Evolutionary conservation across 2,888 invertebrate genomes (phyloP).

Genomic region (Busseola fusca): DNA sequence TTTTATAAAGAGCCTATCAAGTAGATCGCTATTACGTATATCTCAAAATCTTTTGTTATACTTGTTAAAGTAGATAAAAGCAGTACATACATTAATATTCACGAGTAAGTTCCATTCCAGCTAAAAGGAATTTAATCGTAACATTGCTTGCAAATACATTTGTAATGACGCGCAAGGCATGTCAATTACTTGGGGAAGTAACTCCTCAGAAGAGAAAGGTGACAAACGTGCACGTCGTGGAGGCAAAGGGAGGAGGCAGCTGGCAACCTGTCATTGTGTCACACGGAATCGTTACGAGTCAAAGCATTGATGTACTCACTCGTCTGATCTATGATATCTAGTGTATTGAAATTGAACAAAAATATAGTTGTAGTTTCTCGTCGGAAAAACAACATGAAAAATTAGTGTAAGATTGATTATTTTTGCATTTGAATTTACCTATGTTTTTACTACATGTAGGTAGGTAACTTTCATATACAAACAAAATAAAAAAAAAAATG

Average conservation of each 20-base stretch:
- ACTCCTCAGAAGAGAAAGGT: constrained; percentile 19
- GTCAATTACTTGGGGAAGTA: not conserved
- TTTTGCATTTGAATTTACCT: too few species aligned
- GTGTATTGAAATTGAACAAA: constrained; percentile 14
- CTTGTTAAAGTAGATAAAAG: not conserved
- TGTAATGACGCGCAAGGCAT: not conserved
- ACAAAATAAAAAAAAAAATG: too few species aligned
- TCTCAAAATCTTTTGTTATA: not conserved
- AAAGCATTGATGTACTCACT: constrained; percentile 12
- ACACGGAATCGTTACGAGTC: constrained; percentile 7
- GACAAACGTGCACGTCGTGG: not conserved
- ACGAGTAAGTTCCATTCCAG: not conserved
- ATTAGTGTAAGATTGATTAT: too few species aligned
- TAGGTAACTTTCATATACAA: too few species aligned
- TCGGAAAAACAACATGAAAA: not conserved
- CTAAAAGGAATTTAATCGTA: not conserved
- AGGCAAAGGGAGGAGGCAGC: not conserved
- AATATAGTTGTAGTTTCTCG: not conserved
- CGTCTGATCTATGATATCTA: not conserved
- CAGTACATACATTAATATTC: not conserved
- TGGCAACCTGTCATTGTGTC: constrained; percentile 23
- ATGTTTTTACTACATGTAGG: too few species aligned
- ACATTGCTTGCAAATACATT: not conserved
- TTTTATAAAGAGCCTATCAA: not conserved
- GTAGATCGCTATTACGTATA: not conserved